A percentile compares a stretch with the other conserved stretches of the same genome.
Evolutionary conservation across 2,113 vertebrate species (phyloP).

Genomic region (Crocuta crocuta): DNA sequence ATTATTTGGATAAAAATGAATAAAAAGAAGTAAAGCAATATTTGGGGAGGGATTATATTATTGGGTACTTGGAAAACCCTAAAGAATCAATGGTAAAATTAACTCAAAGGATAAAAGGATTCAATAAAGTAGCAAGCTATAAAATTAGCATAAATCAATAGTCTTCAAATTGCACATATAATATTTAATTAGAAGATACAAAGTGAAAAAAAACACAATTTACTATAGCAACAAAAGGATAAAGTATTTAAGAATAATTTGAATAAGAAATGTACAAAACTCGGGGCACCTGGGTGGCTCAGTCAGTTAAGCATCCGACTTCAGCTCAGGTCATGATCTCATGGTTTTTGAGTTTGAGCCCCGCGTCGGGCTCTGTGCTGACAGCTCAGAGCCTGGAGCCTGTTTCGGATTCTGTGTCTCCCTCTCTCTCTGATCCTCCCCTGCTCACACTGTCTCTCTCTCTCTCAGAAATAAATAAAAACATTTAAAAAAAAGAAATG

Average conservation of each 20-base stretch:
- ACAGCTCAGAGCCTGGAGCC: too few species aligned
- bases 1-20: neutral
- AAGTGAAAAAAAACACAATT: neutral
- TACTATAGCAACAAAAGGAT: neutral
- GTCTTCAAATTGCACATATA: neutral
- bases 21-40: neutral
- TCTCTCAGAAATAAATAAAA: too few species aligned
- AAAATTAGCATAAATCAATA: constrained; percentile 40
- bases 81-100: neutral
- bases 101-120: constrained; percentile 24
- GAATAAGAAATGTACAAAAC: neutral
- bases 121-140: constrained; percentile 9
- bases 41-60: neutral
- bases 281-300: too few species aligned
- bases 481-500: neutral
- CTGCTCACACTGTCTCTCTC: too few species aligned
- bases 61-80: neutral
- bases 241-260: constrained; percentile 41
- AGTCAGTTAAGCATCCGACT: too few species aligned
- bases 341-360: too few species aligned
- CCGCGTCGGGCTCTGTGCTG: too few species aligned
- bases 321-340: too few species aligned
- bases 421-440: too few species aligned
- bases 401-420: too few species aligned
- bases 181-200: neutral